phyloP scores from a whole-genome alignment of 2,888 invertebrate genomes.

The Pachycephus smyrnensis region DNA sequence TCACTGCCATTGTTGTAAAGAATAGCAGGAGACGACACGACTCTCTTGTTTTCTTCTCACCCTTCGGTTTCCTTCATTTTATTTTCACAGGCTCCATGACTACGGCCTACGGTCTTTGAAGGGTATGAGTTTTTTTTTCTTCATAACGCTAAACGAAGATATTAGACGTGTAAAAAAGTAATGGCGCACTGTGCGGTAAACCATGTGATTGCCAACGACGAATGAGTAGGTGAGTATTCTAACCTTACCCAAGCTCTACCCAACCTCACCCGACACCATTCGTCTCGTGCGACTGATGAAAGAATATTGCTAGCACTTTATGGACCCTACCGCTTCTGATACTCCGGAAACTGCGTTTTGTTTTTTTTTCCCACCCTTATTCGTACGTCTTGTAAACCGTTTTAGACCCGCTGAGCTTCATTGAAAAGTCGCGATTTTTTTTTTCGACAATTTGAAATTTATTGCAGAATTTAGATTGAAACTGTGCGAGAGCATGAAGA shows the following conservation, averaged over 20 bases:
- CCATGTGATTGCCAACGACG: slow-evolving; percentile 49
- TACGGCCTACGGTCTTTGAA: not conserved
- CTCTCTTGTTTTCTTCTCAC: not conserved
- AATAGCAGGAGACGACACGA: not conserved
- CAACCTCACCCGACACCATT: not conserved
- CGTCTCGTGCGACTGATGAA: slow-evolving; percentile 45
- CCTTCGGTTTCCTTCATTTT: not conserved
- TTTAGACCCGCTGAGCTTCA: not conserved
- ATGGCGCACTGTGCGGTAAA: slow-evolving; percentile 40
- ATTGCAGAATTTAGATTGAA: not conserved
- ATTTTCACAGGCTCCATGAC: not conserved
- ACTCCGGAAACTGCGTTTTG: not conserved
- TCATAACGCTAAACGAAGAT: slow-evolving; percentile 43
- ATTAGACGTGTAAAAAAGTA: slow-evolving; percentile 59
- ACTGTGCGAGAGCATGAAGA: not conserved
- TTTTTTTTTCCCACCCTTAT: not conserved
- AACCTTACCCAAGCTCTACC: not conserved
- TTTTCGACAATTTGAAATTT: not conserved
- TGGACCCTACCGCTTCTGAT: slow-evolving; percentile 29
- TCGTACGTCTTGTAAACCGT: not conserved
- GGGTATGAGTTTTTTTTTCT: slow-evolving; percentile 13
- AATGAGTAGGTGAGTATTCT: slow-evolving; percentile 44
- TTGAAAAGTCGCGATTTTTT: not conserved
- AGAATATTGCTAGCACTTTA: slow-evolving; percentile 61
- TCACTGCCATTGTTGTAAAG: not conserved